Evolutionary conservation across 2,888 invertebrate genomes (phyloP).

Genomic region (Hetaerina titia): DNA sequence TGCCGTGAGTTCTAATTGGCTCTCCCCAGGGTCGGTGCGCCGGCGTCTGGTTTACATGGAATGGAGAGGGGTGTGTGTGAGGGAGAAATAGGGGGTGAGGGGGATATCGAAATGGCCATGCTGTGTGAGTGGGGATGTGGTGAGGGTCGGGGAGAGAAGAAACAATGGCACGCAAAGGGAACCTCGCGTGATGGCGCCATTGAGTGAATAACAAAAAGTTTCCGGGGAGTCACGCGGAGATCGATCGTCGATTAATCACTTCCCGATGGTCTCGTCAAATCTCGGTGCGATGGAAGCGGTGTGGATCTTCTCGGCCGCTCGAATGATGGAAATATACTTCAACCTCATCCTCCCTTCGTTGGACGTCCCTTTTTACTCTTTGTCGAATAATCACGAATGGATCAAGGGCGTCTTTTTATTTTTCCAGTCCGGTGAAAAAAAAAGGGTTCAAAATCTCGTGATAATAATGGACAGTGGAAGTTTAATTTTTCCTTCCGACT

Average conservation of each 20-base stretch:
- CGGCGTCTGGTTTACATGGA: constrained; percentile 16
- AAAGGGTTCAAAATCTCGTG: neutral
- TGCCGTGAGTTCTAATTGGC: constrained; percentile 11
- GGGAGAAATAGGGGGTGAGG: neutral
- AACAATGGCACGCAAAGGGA: neutral
- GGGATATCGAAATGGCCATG: neutral
- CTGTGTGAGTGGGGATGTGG: neutral
- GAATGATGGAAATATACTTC: neutral
- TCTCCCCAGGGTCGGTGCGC: neutral
- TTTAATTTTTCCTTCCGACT: neutral
- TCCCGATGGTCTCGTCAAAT: neutral
- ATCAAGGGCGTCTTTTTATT: neutral
- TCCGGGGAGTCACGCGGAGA: constrained; percentile 11
- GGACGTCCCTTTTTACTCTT: neutral
- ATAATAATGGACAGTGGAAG: neutral
- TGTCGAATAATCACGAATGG: neutral
- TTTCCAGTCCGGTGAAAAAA: neutral
- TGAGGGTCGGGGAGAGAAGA: neutral
- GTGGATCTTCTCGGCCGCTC: neutral
- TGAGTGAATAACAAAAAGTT: constrained; percentile 35
- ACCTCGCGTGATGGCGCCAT: neutral
- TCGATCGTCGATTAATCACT: constrained; percentile 30
- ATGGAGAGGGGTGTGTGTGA: neutral
- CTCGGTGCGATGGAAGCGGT: neutral
- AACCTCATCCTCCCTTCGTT: neutral